Evolutionary conservation across 2,113 vertebrate species (phyloP).

Genomic region (Montifringilla adamsi): DNA sequence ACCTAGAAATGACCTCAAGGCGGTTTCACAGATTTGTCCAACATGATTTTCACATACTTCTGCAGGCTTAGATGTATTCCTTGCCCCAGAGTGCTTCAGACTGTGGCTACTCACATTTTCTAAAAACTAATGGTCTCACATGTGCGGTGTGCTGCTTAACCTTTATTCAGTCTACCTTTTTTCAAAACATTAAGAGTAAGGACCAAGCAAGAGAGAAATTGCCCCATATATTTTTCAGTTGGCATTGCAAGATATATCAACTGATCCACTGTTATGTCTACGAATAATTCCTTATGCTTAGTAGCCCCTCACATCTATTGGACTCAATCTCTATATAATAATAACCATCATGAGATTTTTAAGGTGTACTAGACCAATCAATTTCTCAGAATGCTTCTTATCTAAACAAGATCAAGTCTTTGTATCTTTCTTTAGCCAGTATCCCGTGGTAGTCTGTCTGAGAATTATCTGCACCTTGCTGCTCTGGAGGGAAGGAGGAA

Average conservation of each 20-base stretch:
- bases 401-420: conserved; percentile 64
- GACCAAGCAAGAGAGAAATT: background rate
- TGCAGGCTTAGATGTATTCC: background rate
- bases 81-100: background rate
- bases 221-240: background rate
- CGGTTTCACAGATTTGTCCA: conserved; percentile 1
- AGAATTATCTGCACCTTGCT: background rate
- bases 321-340: conserved; percentile 8
- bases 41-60: background rate
- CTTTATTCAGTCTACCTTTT: background rate
- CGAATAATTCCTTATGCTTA: conserved; percentile 30
- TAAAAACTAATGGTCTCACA: background rate
- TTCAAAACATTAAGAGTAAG: background rate
- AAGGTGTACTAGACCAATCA: conserved; percentile 10
- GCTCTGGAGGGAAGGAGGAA: background rate
- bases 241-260: background rate
- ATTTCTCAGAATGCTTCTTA: conserved; percentile 48
- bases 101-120: background rate
- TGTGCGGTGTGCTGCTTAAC: background rate
- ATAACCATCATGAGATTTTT: conserved; percentile 41
- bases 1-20: background rate
- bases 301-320: background rate
- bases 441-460: background rate
- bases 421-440: conserved; percentile 17
- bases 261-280: background rate